phyloP scores from a whole-genome alignment of 2,888 invertebrate genomes.

The Electrophaes corylata region DNA sequence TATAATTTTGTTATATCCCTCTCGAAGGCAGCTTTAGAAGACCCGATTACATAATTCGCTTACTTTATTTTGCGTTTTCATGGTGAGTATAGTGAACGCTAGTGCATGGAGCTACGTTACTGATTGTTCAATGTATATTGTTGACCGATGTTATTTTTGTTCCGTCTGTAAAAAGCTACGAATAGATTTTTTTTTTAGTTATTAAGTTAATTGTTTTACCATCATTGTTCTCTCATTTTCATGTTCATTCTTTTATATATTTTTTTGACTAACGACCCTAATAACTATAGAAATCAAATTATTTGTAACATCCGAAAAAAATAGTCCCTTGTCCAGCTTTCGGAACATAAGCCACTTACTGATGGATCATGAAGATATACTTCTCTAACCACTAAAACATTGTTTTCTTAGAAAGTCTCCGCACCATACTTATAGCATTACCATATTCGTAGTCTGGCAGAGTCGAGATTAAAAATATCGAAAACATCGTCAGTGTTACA shows the following conservation, averaged over 20 bases:
- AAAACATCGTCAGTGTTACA: neutral
- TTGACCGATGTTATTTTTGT: conserved; percentile 48
- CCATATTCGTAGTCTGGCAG: neutral
- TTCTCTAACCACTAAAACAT: neutral
- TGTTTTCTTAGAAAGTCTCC: neutral
- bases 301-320: neutral
- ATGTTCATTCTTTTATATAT: conserved; percentile 2
- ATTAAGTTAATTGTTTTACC: conserved; percentile 5
- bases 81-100: conserved; percentile 63
- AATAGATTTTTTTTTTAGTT: conserved; percentile 12
- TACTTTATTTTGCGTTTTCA: conserved; percentile 52
- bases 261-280: conserved; percentile 5
- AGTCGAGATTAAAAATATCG: neutral
- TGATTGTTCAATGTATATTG: conserved; percentile 50
- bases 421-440: neutral
- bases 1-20: conserved; percentile 33
- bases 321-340: neutral
- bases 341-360: too few relatives aligned
- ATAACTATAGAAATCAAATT: neutral
- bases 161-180: conserved; percentile 41
- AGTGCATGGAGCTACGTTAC: conserved; percentile 69
- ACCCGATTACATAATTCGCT: conserved; percentile 35
- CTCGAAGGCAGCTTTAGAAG: conserved; percentile 24
- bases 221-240: conserved; percentile 13
- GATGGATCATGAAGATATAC: too few relatives aligned